Evolutionary conservation across 64 coral and sea anemone species (phyloP), one percentile per base, ranked within the genome.

Genomic region (Platygyra sinensis): DNA sequence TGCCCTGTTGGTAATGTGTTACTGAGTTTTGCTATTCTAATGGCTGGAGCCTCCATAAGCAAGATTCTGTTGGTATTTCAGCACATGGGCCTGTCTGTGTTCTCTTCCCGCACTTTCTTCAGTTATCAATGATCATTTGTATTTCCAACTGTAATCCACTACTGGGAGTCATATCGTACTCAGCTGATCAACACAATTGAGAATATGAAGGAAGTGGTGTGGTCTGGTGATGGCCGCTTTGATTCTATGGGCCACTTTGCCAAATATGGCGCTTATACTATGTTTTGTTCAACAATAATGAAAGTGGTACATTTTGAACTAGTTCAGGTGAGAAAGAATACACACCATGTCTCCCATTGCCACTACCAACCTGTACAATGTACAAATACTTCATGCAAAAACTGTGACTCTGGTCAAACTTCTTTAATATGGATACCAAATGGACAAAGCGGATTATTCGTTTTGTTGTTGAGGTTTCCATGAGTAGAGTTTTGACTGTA

Each of bases 141-240:
- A 1, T 89, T 89, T 62, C 87, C 86, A 32, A 20, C 42, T 52
- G 54, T 75, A 69, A 27, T 87, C 19, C 33, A 60, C 10, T 24
- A 72, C 69, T 89, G 87, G 87, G 73, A 89, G 59, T 30, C 10
- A 42, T 77, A 89, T 55, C 76, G 11, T 29, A n/a, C 51, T 33
- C 14, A 25, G 17, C n/a, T 89, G 8, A 19, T 78, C 15, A 63
- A 62, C 4, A 29, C 30, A 25, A 1, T 89, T 10, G 77, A 89
- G 36, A 65, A 29, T 20, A 71, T 80, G 15, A 78, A 81, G 50
- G 67, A 90, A 27, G 57, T 78, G 20, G 30, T 36, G 19, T 90
- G 77, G 77, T 90, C 77, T 18, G 89, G 89, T 72, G 78, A 90
- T 90, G 89, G 89, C 13, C 33, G 78, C 24, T 90, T 90, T 90